Conservation (phyloP, 1,140 invertebrate genomes). For the Dermatophagoides farinae region DNA sequence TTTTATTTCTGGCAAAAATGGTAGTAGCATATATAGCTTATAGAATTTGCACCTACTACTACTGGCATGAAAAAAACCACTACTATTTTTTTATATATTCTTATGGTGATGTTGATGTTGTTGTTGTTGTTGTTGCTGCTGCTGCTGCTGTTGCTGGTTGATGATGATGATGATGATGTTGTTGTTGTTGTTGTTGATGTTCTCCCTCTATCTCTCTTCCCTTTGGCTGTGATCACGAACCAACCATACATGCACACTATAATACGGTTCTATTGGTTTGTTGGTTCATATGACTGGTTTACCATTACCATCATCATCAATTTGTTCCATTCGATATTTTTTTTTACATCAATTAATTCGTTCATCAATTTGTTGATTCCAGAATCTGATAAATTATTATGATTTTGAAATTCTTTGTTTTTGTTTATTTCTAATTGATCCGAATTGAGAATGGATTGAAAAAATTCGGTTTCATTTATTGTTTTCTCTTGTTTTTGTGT, state of each 20-base stretch:
- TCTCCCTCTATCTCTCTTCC: neutral
- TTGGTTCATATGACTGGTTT: neutral
- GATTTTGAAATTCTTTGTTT: no score
- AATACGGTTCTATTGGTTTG: neutral
- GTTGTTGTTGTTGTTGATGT: neutral
- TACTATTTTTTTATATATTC: no score
- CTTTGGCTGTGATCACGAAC: neutral
- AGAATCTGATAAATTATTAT: neutral
- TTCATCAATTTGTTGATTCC: neutral
- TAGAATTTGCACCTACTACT: neutral
- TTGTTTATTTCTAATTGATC: no score
- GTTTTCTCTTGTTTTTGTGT: no score
- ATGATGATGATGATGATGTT: neutral
- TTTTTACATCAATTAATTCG: neutral
- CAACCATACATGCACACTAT: neutral
- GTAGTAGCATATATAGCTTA: neutral
- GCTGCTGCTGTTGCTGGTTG: no score
- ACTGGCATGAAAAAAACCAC: no score
- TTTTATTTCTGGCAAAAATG: neutral
- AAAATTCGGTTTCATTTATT: no score
- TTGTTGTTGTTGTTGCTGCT: neutral
- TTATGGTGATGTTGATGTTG: neutral
- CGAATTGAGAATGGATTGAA: no score
- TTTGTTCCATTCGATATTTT: neutral
- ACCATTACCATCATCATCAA: neutral